A percentile compares a stretch with the other conserved stretches of the same genome.
Evolutionary conservation across 2,113 vertebrate genomes (phyloP).

Genomic region (Grammomys surdaster): DNA sequence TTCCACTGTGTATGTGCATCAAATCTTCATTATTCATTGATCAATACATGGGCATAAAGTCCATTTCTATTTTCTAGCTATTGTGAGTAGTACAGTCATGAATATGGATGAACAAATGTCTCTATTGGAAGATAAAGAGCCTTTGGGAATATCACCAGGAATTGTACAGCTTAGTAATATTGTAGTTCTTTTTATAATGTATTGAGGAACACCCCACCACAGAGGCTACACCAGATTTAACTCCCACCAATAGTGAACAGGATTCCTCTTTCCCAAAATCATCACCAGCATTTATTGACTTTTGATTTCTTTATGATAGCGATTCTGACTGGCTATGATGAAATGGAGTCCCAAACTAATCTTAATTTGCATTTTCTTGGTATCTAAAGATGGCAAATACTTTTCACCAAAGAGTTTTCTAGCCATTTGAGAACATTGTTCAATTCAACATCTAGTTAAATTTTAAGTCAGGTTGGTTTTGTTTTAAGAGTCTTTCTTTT

Average conservation of each 20-base stretch:
- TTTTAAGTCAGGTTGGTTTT: no score
- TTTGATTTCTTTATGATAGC: background rate
- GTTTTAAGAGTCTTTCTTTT: background rate
- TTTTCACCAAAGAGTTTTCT: background rate
- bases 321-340: background rate
- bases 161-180: background rate
- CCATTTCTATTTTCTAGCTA: no score
- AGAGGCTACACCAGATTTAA: background rate
- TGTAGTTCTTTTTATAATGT: background rate
- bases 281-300: background rate
- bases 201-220: background rate
- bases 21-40: no score
- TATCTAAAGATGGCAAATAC: background rate
- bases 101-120: background rate
- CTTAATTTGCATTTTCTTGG: background rate
- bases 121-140: background rate
- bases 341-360: background rate
- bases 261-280: background rate
- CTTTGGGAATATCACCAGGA: background rate
- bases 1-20: background rate
- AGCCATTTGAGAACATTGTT: background rate
- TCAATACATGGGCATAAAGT: no score
- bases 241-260: background rate
- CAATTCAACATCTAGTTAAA: background rate
- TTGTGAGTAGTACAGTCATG: background rate